A percentile compares a stretch with the other conserved stretches of the same genome.
Evolutionary conservation across 1,140 invertebrate genomes (phyloP).

Genomic region (Euwallacea fornicatus): DNA sequence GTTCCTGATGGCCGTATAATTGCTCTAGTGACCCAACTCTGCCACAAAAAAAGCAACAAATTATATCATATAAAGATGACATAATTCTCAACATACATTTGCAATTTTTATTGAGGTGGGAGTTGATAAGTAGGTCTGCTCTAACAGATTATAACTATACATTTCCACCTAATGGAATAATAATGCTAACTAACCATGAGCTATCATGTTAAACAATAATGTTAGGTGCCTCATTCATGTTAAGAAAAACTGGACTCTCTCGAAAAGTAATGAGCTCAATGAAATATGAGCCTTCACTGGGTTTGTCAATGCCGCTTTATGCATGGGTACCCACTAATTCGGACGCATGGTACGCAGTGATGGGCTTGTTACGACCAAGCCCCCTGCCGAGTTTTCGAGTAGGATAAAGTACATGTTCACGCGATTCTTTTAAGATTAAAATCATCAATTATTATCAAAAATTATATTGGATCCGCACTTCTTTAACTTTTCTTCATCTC

Average conservation of each 20-base stretch:
- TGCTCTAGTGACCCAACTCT: too few relatives aligned
- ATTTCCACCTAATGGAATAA: not conserved
- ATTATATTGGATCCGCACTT: constrained; percentile 7
- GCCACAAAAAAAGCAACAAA: too few relatives aligned
- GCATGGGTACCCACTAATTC: not conserved
- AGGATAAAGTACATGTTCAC: not conserved
- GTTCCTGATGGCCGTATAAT: too few relatives aligned
- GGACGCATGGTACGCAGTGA: not conserved
- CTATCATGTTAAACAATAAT: too few relatives aligned
- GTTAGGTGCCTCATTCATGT: too few relatives aligned
- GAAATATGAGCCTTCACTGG: not conserved
- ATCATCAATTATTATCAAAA: constrained; percentile 19
- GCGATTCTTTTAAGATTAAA: constrained; percentile 10
- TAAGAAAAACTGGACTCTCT: too few relatives aligned
- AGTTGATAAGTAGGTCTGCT: not conserved
- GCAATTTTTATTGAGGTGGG: constrained; percentile 9
- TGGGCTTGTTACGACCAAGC: not conserved
- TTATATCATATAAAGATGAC: not conserved
- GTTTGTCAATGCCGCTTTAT: not conserved
- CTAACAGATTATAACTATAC: not conserved
- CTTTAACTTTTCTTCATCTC: too few relatives aligned
- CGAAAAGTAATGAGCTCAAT: too few relatives aligned
- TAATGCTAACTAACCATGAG: constrained; percentile 1
- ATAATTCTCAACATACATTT: not conserved
- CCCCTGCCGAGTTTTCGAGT: constrained; percentile 1